These are phyloP conservation scores for Ciconia nigra DNA, from an alignment of 2,797 vertebrate species.

Conservation along the genomic window DNA sequence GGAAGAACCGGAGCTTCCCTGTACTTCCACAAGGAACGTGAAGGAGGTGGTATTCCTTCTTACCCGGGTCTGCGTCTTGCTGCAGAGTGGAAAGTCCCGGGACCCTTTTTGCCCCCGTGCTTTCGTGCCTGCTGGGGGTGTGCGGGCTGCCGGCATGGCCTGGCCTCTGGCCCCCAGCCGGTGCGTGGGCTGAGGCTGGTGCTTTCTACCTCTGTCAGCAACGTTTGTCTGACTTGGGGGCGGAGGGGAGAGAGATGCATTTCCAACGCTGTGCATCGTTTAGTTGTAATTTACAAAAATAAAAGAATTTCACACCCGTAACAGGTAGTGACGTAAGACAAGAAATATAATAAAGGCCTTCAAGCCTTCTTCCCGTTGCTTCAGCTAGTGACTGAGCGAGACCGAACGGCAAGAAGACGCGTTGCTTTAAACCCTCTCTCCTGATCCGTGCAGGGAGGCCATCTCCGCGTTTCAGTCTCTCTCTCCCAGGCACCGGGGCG, in stretches of 20 bases:
- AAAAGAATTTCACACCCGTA: not conserved
- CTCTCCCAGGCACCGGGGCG: not conserved
- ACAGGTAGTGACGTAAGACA: accelerated
- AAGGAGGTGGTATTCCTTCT: not conserved
- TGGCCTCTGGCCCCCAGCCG: not conserved
- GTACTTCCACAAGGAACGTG: not conserved
- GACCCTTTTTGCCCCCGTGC: accelerated
- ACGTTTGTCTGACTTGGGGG: accelerated
- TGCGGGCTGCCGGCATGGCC: accelerated
- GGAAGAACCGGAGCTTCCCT: not conserved
- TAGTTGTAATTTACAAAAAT: not conserved
- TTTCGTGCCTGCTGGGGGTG: not conserved
- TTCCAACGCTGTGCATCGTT: accelerated
- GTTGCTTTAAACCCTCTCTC: not conserved
- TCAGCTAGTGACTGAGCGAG: accelerated
- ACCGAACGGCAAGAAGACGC: not conserved
- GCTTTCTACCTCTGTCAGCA: accelerated
- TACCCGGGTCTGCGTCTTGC: not conserved
- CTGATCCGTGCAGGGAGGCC: not conserved
- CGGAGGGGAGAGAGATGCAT: accelerated
- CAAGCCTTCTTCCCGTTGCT: not conserved
- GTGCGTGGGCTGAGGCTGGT: accelerated
- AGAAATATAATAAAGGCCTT: accelerated
- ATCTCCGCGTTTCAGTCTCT: not conserved
- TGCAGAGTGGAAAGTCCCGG: not conserved